Base-by-base conservation (phyloP, 2,113 vertebrate species). In the Oreotrochilus melanogaster region DNA sequence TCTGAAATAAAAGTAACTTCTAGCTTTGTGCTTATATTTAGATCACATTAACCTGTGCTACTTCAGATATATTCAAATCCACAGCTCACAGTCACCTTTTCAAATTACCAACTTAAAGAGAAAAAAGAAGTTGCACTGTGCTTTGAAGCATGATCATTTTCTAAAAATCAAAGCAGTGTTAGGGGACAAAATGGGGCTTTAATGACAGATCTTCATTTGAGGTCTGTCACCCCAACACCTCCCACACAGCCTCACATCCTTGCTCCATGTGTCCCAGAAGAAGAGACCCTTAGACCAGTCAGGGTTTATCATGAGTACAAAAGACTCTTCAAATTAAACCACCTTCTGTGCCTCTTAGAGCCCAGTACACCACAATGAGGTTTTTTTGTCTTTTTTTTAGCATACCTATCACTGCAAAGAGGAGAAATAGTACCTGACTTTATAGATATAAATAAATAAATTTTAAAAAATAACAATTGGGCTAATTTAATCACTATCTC, bases 201-300 rank as follows among this genome's bases (percentile, higher is more conserved):
- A 62, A 51, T 30, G 48, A 50, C 31, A 61, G 48, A 19, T 14
- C 2, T 30, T 56, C 54, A 2, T 11, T 33, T 31, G 14, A 60
- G 19, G n/a, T 42, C 37, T 37, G 39, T 39, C 39, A 39, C 39
- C 39, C 39, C 39, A 39, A 37, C n/a, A 14, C 51, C 42, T 23
- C 25, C 53, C 31, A 24, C 67, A 4, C 6, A 25, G 21, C 31
- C 15, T 9, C 16, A 45, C 6, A 45, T 12, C n/a, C 30, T 43
- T 30, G 4, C 11, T n/a, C 31, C 18, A 6, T 1, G 0, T 10
- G 10, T 27, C 72, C 58, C 11, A 23, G 10, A 39, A 47, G 19
- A 61, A 35, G n/a, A n/a, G n/a, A 33, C 25, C 51, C 21, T 30
- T 2, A 65, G 22, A 54, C 7, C 12, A 84, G 35, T 21, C 42